These are phyloP conservation scores for Hyles euphorbiae DNA, from an alignment of 1,140 invertebrate species.

Conservation along the genomic window DNA sequence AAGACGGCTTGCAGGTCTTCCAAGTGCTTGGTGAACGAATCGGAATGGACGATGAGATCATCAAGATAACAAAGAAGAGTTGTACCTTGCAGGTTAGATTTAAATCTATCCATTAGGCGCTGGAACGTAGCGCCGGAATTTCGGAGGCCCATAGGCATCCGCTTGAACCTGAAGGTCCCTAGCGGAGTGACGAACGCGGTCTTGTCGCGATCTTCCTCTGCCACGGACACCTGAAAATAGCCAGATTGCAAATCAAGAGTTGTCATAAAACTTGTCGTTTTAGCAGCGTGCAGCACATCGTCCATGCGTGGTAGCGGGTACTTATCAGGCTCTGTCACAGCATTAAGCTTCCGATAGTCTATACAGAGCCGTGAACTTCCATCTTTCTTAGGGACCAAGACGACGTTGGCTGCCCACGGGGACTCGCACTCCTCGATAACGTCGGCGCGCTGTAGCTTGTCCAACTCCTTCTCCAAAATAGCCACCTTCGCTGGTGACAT, in stretches of 20 bases:
- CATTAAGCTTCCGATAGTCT: conserved; percentile 33
- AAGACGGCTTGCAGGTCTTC: conserved; percentile 34
- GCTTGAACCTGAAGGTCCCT: conserved; percentile 48
- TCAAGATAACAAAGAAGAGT: conserved; percentile 55
- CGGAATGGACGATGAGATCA: conserved; percentile 54
- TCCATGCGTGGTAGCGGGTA: conserved; percentile 76
- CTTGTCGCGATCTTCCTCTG: conserved; percentile 42
- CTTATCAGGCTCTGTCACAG: conserved; percentile 12
- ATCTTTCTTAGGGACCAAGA: conserved; percentile 69
- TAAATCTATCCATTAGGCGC: conserved; percentile 48
- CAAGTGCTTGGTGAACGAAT: conserved; percentile 43
- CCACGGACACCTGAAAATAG: conserved; percentile 61
- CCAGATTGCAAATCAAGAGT: conserved; percentile 63
- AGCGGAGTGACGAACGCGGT: conserved; percentile 63
- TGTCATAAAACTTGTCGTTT: conserved; percentile 45
- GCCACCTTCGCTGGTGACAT: conserved; percentile 5
- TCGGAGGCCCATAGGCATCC: conserved; percentile 55
- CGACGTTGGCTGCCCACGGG: conserved; percentile 67
- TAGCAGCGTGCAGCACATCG: conserved; percentile 55
- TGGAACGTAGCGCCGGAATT: conserved; percentile 63
- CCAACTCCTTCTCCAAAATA: not conserved
- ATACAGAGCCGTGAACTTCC: conserved; percentile 38
- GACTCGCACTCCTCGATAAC: conserved; percentile 59
- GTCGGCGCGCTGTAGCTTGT: conserved; percentile 8
- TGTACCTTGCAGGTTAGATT: conserved; percentile 24